These are phyloP conservation scores for Triops cancriformis DNA, from an alignment of 1,140 invertebrate genomes.

Conservation along the genomic window DNA sequence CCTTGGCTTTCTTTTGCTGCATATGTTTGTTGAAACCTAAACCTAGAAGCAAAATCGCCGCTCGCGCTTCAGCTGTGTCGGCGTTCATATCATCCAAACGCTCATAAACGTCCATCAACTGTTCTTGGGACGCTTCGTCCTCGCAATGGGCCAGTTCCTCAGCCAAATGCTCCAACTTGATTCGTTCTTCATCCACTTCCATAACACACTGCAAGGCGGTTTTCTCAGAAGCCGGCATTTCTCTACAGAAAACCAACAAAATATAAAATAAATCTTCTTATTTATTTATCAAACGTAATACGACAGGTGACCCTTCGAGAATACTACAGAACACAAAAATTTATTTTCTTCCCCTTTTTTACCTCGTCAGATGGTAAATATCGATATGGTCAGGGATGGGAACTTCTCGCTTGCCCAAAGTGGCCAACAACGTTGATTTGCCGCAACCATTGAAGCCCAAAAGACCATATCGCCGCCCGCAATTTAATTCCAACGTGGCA, in stretches of 20 bases:
- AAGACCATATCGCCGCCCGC: constrained; percentile 89
- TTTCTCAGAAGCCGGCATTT: constrained; percentile 92
- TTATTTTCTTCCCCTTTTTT: no score
- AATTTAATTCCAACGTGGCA: constrained; percentile 93
- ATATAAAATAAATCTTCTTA: no score
- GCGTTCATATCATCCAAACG: constrained; percentile 93
- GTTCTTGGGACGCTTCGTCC: constrained; percentile 89
- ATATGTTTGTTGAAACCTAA: constrained; percentile 91
- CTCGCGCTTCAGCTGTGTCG: constrained; percentile 87
- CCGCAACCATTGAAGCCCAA: constrained; percentile 94
- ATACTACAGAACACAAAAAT: no score
- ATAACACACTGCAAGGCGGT: constrained; percentile 90
- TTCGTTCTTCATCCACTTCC: constrained; percentile 93
- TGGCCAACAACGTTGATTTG: constrained; percentile 86
- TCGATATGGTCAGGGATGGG: constrained; percentile 95
- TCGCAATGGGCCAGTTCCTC: constrained; percentile 77
- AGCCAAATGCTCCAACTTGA: constrained; percentile 83
- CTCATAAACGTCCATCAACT: constrained; percentile 96
- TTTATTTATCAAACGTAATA: no score
- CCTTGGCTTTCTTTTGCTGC: constrained; percentile 83
- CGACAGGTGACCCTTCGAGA: no score
- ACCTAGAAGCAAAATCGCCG: constrained; percentile 90
- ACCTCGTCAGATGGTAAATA: constrained; percentile 82
- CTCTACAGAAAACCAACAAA: constrained; percentile 46
- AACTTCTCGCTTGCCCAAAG: constrained; percentile 85